Percentiles rank a stretch among this genome's conserved stretches.
These are phyloP conservation scores for Calyptomena viridis DNA, from an alignment of 2,113 vertebrate genomes.

Conservation along the genomic window DNA sequence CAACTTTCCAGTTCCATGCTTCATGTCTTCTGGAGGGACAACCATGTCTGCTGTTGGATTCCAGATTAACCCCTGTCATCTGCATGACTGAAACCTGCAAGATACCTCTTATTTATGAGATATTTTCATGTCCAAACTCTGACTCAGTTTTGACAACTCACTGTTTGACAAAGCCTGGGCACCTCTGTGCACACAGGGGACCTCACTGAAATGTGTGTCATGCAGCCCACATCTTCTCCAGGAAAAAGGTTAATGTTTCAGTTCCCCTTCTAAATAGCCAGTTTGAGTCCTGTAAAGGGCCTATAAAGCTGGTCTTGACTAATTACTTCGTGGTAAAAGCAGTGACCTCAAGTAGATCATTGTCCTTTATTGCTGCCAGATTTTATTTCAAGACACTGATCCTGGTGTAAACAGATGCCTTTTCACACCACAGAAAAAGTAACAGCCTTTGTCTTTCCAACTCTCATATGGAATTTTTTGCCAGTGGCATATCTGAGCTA, in stretches of 20 bases:
- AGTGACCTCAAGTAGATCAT: not conserved
- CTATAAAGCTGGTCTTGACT: conserved; percentile 6
- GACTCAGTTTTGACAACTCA: not conserved
- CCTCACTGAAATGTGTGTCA: not conserved
- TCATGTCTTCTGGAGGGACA: not conserved
- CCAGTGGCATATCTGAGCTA: not conserved
- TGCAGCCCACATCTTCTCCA: not conserved
- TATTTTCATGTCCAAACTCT: not conserved
- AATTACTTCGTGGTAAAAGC: conserved; percentile 16
- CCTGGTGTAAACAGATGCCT: not conserved
- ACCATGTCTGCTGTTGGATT: fast-evolving
- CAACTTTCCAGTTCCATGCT: not conserved
- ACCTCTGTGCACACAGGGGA: not conserved
- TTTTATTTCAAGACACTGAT: not conserved
- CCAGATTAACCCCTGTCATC: not conserved
- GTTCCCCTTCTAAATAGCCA: not conserved
- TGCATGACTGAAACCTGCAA: not conserved
- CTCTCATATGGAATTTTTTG: not conserved
- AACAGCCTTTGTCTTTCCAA: not conserved
- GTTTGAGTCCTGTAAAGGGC: not conserved
- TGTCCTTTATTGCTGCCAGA: conserved; percentile 6
- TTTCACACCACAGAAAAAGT: not conserved
- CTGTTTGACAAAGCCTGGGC: not conserved
- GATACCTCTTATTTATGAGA: not conserved
- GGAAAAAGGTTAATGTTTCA: not conserved